Evolutionary conservation across 2,797 vertebrate species (phyloP).

Genomic region (Vipera ursinii): DNA sequence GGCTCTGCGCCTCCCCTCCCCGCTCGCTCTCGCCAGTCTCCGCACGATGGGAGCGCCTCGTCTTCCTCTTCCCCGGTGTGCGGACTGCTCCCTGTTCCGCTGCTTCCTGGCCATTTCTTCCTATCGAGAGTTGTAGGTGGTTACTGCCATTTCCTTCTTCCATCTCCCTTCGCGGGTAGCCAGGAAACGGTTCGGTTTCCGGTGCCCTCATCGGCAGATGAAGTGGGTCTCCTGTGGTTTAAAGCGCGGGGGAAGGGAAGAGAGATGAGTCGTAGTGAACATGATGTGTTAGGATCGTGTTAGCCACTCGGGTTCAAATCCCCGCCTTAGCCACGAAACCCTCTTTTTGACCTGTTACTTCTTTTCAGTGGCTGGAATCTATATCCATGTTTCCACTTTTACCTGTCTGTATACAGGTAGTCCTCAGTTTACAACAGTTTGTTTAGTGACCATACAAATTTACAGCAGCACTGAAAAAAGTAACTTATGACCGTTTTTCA

Average conservation of each 20-base stretch:
- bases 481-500: too few species aligned
- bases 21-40: too few species aligned
- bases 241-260: background rate
- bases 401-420: background rate
- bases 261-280: background rate
- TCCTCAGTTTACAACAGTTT: too few species aligned
- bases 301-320: background rate
- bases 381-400: background rate
- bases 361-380: background rate
- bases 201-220: background rate
- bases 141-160: background rate
- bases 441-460: too few species aligned
- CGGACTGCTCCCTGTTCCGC: accelerated
- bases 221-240: background rate
- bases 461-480: too few species aligned
- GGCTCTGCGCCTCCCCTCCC: accelerated
- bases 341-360: background rate
- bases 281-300: background rate
- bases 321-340: background rate
- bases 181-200: background rate
- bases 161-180: too few species aligned
- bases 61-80: background rate
- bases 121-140: background rate
- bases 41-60: background rate
- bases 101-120: background rate